These are phyloP conservation scores for Orthonevra nobilis DNA, from an alignment of 2,888 invertebrate species.

Conservation along the genomic window DNA sequence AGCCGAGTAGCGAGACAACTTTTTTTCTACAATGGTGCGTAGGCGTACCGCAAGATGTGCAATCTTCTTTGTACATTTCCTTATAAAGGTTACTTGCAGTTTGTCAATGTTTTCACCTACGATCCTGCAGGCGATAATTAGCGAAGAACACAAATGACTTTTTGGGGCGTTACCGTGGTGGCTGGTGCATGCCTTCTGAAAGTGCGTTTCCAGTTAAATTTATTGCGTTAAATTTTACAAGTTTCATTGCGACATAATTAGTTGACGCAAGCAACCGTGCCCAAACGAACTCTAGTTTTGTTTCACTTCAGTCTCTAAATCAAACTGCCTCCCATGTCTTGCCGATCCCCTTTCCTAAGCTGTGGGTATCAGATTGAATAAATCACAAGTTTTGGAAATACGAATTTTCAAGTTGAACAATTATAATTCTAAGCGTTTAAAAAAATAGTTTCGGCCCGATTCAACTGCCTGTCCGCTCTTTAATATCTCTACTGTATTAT, in stretches of 20 bases:
- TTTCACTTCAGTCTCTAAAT: neutral
- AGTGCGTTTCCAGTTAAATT: constrained; percentile 58
- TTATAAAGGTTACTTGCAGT: constrained; percentile 57
- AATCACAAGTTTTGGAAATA: no score
- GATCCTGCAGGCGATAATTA: constrained; percentile 55
- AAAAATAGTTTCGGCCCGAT: no score
- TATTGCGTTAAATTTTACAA: constrained; percentile 29
- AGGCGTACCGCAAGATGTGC: constrained; percentile 50
- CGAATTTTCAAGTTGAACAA: no score
- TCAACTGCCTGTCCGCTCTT: no score
- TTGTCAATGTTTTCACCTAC: constrained; percentile 60
- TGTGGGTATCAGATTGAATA: no score
- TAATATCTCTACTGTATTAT: no score
- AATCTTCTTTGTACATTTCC: constrained; percentile 18
- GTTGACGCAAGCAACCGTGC: neutral
- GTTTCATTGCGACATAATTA: neutral
- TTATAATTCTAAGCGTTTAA: no score
- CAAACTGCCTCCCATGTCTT: neutral
- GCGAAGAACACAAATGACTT: constrained; percentile 1
- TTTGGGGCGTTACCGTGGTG: constrained; percentile 48
- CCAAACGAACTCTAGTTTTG: no score
- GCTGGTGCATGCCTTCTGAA: constrained; percentile 53
- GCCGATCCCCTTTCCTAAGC: no score
- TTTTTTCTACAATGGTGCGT: constrained; percentile 51
- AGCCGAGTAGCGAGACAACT: constrained; percentile 51